Evolutionary conservation across 1,140 invertebrate genomes (phyloP).

Genomic region (Temnothorax longispinosus): DNA sequence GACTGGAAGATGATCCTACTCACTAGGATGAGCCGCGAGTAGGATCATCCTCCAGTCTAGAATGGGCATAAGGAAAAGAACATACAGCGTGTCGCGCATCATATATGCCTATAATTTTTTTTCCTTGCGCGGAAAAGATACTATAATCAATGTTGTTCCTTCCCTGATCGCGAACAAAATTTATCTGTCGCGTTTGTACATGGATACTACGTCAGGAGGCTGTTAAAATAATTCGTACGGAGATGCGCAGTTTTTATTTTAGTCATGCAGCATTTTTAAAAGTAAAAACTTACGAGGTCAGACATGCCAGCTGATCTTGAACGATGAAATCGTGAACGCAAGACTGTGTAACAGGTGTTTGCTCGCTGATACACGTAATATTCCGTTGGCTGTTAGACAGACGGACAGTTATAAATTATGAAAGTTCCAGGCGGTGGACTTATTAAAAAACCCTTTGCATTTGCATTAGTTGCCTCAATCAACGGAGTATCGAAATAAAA

Average conservation of each 20-base stretch:
- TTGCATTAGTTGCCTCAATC: constrained; percentile 17
- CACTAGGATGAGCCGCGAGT: too few species aligned
- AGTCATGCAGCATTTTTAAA: neutral
- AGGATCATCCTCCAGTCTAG: too few species aligned
- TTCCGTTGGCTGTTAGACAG: constrained; percentile 21
- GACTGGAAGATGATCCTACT: too few species aligned
- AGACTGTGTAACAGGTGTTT: constrained; percentile 31
- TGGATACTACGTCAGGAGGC: neutral
- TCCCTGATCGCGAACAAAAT: neutral
- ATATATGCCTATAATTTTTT: neutral
- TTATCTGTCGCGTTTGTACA: neutral
- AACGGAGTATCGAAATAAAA: neutral
- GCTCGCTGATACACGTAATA: constrained; percentile 27
- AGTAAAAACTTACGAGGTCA: constrained; percentile 25
- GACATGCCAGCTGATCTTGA: constrained; percentile 28
- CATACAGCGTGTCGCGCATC: neutral
- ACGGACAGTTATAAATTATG: constrained; percentile 27
- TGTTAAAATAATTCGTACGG: neutral
- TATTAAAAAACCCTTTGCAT: constrained; percentile 18
- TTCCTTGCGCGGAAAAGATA: neutral
- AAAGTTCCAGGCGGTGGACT: neutral
- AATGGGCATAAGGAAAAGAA: neutral
- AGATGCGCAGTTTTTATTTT: neutral
- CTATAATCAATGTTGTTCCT: neutral
- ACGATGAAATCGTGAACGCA: constrained; percentile 1